Evolutionary conservation across 1,140 invertebrate genomes (phyloP).

Genomic region (Dryas iulia): DNA sequence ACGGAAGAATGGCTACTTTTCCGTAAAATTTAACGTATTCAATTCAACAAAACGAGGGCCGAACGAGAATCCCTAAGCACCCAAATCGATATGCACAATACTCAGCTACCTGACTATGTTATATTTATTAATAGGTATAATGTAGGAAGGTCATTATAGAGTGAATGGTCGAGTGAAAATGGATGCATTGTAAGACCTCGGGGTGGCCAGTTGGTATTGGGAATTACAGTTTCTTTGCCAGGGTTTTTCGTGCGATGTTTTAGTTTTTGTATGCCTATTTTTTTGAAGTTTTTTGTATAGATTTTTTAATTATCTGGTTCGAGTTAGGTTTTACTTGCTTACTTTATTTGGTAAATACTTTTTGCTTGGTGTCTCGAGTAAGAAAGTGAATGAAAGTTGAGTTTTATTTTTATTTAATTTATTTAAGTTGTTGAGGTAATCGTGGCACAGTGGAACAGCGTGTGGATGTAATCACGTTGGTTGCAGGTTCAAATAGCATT

Average conservation of each 20-base stretch:
- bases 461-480: too few species aligned
- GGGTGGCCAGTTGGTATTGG: slow-evolving; percentile 34
- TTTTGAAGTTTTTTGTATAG: slow-evolving; percentile 7
- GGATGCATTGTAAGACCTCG: slow-evolving; percentile 46
- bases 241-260: slow-evolving; percentile 27
- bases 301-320: background rate
- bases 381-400: background rate
- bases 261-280: slow-evolving; percentile 17
- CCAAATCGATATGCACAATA: slow-evolving; percentile 52
- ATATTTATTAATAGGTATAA: slow-evolving; percentile 46
- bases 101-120: slow-evolving; percentile 40
- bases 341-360: too few species aligned
- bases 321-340: too few species aligned
- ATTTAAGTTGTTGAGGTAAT: too few species aligned
- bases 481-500: too few species aligned
- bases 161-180: slow-evolving; percentile 45
- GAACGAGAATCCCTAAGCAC: slow-evolving; percentile 54
- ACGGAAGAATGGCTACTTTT: slow-evolving; percentile 36
- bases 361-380: too few species aligned
- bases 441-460: too few species aligned
- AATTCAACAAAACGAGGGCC: slow-evolving; percentile 43
- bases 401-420: background rate
- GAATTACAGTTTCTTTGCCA: slow-evolving; percentile 39
- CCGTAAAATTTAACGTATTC: slow-evolving; percentile 43
- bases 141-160: slow-evolving; percentile 49